These are phyloP conservation scores for Isichthys henryi DNA, from an alignment of 2,113 vertebrate genomes.

Conservation along the genomic window DNA sequence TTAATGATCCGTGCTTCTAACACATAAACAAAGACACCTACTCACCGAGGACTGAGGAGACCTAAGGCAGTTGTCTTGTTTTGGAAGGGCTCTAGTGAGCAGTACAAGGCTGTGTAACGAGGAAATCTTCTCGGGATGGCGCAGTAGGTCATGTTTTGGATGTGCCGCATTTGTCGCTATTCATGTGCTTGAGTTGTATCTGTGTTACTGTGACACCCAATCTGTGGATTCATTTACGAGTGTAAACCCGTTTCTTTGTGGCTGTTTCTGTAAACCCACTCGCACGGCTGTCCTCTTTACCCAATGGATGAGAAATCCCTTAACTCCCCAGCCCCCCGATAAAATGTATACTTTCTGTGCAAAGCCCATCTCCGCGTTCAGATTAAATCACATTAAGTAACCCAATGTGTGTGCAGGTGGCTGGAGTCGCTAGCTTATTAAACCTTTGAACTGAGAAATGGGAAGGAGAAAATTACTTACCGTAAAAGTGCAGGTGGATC, in stretches of 20 bases:
- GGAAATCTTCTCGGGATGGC: background rate
- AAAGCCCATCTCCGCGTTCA: background rate
- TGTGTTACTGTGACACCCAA: background rate
- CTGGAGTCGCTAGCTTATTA: background rate
- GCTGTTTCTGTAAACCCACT: background rate
- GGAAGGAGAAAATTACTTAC: background rate
- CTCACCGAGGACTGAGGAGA: background rate
- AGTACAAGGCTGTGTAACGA: background rate
- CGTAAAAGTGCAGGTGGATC: background rate
- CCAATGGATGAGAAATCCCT: background rate
- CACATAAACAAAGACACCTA: background rate
- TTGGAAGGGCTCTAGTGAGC: background rate
- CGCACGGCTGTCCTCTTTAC: background rate
- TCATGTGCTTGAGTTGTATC: background rate
- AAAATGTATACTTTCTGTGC: background rate
- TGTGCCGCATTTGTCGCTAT: background rate
- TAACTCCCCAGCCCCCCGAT: background rate
- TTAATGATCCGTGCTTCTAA: background rate
- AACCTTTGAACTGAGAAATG: background rate
- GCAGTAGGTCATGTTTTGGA: background rate
- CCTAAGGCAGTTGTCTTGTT: background rate
- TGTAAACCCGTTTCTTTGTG: background rate
- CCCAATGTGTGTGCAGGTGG: background rate
- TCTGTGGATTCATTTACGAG: background rate
- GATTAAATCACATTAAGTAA: background rate